Percentiles rank a stretch among this genome's conserved stretches.
Conservation (phyloP, 2,113 vertebrate species). For the Prunella himalayana region DNA sequence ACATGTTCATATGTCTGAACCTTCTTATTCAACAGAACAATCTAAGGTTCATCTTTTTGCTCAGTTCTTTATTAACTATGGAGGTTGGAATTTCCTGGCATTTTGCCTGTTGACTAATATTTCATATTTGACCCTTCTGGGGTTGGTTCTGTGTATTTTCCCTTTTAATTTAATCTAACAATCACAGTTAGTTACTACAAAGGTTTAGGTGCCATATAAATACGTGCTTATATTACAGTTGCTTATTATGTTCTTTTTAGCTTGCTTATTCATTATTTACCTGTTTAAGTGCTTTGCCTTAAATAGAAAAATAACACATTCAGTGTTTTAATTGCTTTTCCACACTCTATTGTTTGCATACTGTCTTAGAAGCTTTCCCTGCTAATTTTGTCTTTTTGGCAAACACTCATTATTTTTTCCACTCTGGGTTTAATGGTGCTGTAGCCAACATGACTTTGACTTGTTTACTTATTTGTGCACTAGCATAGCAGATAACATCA, state of each 20-base stretch:
- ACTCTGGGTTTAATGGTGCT: conserved; percentile 29
- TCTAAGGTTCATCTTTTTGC: conserved; percentile 28
- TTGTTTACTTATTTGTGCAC: conserved; percentile 69
- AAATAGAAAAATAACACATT: conserved; percentile 58
- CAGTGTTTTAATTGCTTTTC: conserved; percentile 67
- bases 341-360: conserved; percentile 66
- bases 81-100: conserved; percentile 50
- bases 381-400: conserved; percentile 66
- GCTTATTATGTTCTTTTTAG: not conserved
- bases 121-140: conserved; percentile 33
- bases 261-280: conserved; percentile 37
- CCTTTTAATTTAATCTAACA: conserved; percentile 42
- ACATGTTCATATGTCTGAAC: not conserved
- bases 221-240: not conserved
- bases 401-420: conserved; percentile 64
- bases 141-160: conserved; percentile 38
- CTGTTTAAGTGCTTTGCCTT: conserved; percentile 38
- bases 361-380: conserved; percentile 52
- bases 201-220: conserved; percentile 6
- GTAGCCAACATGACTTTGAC: conserved; percentile 45
- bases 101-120: conserved; percentile 2
- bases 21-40: conserved; percentile 9
- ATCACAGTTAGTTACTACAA: not conserved
- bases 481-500: conserved; percentile 60
- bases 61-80: conserved; percentile 38